phyloP scores from a whole-genome alignment of 1,140 invertebrate species.

The Triops cancriformis region DNA sequence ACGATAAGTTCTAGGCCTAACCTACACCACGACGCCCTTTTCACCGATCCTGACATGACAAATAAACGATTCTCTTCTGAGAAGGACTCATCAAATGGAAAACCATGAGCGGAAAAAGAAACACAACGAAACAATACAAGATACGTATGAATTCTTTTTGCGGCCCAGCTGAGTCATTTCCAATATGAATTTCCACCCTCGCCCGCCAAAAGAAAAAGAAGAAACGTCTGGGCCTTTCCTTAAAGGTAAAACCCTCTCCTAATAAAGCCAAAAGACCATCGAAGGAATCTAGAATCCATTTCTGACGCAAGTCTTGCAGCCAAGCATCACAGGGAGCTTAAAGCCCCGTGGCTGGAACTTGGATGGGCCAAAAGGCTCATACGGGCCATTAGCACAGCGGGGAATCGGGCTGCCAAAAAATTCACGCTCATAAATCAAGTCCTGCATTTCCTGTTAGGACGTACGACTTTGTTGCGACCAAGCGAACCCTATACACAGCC shows the following conservation, averaged over 20 bases:
- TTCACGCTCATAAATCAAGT: slow-evolving; percentile 11
- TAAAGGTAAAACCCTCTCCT: neutral
- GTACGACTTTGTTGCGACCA: slow-evolving; percentile 9
- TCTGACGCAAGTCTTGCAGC: slow-evolving; percentile 5
- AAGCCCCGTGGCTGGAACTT: neutral
- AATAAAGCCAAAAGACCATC: slow-evolving; percentile 10
- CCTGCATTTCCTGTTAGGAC: slow-evolving; percentile 13
- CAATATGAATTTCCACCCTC: neutral
- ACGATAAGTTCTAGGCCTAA: neutral
- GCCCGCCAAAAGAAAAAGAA: neutral
- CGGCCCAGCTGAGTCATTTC: neutral
- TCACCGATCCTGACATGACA: neutral
- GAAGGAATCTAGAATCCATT: neutral
- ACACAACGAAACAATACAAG: neutral
- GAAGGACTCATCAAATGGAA: neutral
- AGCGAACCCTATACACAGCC: neutral
- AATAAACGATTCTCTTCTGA: neutral
- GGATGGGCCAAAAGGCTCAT: slow-evolving; percentile 12
- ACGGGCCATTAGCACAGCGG: slow-evolving; percentile 8
- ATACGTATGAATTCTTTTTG: neutral
- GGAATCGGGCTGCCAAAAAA: slow-evolving; percentile 3
- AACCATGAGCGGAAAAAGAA: neutral
- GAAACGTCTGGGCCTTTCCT: neutral
- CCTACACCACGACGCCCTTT: neutral
- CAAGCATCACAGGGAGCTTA: neutral